These are phyloP conservation scores for Anticlea derivata DNA, from an alignment of 2,888 invertebrate species.

Conservation along the genomic window DNA sequence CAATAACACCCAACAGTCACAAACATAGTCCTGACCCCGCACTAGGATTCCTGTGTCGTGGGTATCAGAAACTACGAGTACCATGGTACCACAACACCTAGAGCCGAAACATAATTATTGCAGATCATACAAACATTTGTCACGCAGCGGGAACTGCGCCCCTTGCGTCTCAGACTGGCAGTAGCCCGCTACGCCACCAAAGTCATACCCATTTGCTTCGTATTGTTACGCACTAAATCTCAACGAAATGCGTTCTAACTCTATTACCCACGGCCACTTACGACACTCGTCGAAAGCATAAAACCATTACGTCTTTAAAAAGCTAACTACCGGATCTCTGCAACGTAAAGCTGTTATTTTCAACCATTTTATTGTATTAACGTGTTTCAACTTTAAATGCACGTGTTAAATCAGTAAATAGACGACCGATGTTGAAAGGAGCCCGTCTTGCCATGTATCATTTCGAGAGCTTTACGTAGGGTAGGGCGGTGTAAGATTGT, in stretches of 20 bases:
- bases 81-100: too few species aligned
- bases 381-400: slow-evolving; percentile 47
- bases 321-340: slow-evolving; percentile 52
- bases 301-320: slow-evolving; percentile 41
- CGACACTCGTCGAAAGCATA: slow-evolving; percentile 42
- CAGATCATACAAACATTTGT: too few species aligned
- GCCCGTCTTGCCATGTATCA: slow-evolving; percentile 51
- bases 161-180: too few species aligned
- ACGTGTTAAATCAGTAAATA: slow-evolving; percentile 44
- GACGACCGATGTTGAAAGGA: slow-evolving; percentile 40
- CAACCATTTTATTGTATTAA: slow-evolving; percentile 44
- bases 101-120: too few species aligned
- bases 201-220: too few species aligned
- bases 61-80: too few species aligned
- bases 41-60: too few species aligned
- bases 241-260: slow-evolving; percentile 32
- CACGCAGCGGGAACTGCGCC: too few species aligned
- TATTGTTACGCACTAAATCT: slow-evolving; percentile 31
- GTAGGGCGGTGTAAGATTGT: too few species aligned
- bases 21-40: too few species aligned
- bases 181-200: too few species aligned
- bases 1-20: too few species aligned
- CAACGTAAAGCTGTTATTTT: slow-evolving; percentile 50
- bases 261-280: slow-evolving; percentile 35
- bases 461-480: slow-evolving; percentile 44